Evolutionary conservation across 2,113 vertebrate species (phyloP).

Genomic region (Cyprinodon brontotheroides): DNA sequence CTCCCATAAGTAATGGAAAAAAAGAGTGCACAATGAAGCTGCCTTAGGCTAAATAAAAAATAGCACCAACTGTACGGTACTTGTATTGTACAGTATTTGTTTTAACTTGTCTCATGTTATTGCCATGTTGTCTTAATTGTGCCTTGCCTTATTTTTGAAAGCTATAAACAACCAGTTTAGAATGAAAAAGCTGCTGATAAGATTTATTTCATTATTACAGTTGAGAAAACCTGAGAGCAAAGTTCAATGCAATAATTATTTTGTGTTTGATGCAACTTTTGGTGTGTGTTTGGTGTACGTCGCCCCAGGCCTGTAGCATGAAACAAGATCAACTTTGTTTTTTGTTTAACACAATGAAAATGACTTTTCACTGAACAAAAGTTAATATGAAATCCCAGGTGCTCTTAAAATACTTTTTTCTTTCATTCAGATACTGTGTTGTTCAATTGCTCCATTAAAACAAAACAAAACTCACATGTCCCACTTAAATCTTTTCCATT

Average conservation of each 20-base stretch:
- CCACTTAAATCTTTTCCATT: not conserved
- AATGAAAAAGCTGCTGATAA: not conserved
- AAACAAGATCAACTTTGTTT: not conserved
- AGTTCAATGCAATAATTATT: not conserved
- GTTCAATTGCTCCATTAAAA: not conserved
- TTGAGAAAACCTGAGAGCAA: not conserved
- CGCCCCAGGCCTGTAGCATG: not conserved
- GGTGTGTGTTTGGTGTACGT: not conserved
- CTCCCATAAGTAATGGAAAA: slow-evolving; percentile 68
- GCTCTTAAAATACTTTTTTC: not conserved
- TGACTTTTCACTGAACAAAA: not conserved
- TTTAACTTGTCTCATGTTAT: slow-evolving; percentile 34
- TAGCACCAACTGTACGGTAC: slow-evolving; percentile 51
- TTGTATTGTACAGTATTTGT: slow-evolving; percentile 37
- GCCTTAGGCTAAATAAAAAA: slow-evolving; percentile 66
- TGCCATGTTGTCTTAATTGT: slow-evolving; percentile 4
- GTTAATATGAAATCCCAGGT: not conserved
- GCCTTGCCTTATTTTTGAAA: not conserved
- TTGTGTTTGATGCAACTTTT: not conserved
- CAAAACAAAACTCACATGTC: not conserved
- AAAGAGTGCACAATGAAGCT: slow-evolving; percentile 63
- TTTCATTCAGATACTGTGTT: not conserved
- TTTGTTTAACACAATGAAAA: not conserved
- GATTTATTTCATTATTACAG: not conserved
- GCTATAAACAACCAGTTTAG: not conserved